phyloP scores from a whole-genome alignment of 2,888 invertebrate species.

The Drosophila ustulata region DNA sequence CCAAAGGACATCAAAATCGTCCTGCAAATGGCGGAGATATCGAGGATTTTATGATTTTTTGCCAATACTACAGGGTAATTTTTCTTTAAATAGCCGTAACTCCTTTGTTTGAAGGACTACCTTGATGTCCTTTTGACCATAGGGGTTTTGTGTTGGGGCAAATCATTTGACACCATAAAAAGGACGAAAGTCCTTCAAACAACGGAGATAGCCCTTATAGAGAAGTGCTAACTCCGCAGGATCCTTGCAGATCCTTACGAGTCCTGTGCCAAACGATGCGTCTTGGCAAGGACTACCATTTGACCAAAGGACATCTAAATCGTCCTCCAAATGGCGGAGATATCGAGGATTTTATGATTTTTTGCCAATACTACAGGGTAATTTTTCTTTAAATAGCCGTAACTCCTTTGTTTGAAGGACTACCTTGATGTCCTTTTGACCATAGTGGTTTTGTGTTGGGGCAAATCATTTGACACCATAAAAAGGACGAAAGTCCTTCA shows the following conservation, averaged over 20 bases:
- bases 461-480: too few species aligned
- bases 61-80: too few species aligned
- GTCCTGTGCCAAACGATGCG: background rate
- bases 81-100: background rate
- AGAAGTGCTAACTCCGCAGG: background rate
- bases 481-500: too few species aligned
- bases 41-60: too few species aligned
- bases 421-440: too few species aligned
- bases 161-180: background rate
- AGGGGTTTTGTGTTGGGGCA: background rate
- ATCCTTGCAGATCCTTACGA: background rate
- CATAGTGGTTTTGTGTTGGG: too few species aligned
- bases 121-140: background rate
- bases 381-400: background rate
- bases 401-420: background rate
- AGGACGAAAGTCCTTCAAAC: background rate
- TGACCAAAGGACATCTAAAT: background rate
- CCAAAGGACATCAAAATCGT: too few species aligned
- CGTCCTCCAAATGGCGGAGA: constrained; percentile 1
- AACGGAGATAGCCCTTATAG: background rate
- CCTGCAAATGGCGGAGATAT: too few species aligned
- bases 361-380: background rate
- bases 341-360: constrained; percentile 7
- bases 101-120: background rate
- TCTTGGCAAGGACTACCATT: background rate